These are phyloP conservation scores for Drosophila monieri DNA, from an alignment of 2,888 invertebrate species.

Conservation along the genomic window DNA sequence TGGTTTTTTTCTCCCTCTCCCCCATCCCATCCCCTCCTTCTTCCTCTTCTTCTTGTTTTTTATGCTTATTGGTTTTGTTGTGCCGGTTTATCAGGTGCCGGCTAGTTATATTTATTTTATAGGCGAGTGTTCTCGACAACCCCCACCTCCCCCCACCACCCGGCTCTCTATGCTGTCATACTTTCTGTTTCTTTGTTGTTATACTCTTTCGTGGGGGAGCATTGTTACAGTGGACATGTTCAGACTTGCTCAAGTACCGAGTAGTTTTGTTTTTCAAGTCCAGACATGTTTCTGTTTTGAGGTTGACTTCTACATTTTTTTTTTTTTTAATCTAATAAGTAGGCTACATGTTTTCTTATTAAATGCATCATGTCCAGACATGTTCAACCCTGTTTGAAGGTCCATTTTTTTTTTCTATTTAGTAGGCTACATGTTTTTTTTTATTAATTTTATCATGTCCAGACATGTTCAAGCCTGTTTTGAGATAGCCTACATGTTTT, in stretches of 20 bases:
- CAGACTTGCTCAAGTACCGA: conserved; percentile 1
- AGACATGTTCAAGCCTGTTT: no score
- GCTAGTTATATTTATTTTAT: conserved; percentile 48
- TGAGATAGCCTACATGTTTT: no score
- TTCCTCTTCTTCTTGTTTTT: conserved; percentile 2
- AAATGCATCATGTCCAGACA: no score
- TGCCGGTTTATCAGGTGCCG: conserved; percentile 78
- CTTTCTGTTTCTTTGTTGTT: conserved; percentile 33
- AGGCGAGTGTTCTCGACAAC: conserved; percentile 4
- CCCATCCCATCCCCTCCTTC: no score
- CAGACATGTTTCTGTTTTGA: no score
- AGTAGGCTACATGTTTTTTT: no score
- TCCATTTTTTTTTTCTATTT: no score
- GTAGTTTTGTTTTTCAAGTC: no score
- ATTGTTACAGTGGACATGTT: neutral
- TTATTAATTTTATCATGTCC: no score
- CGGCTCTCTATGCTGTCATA: conserved; percentile 6
- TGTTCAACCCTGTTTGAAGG: no score
- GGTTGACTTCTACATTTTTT: no score
- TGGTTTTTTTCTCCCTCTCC: neutral
- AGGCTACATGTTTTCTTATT: neutral
- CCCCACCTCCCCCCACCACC: neutral
- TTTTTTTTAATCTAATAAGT: no score
- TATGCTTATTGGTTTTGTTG: conserved; percentile 18
- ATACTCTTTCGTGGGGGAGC: conserved; percentile 6